A percentile compares a stretch with the other conserved stretches of the same genome.
These are phyloP conservation scores for Athetis lepigone DNA, from an alignment of 2,888 invertebrate genomes.

Conservation along the genomic window DNA sequence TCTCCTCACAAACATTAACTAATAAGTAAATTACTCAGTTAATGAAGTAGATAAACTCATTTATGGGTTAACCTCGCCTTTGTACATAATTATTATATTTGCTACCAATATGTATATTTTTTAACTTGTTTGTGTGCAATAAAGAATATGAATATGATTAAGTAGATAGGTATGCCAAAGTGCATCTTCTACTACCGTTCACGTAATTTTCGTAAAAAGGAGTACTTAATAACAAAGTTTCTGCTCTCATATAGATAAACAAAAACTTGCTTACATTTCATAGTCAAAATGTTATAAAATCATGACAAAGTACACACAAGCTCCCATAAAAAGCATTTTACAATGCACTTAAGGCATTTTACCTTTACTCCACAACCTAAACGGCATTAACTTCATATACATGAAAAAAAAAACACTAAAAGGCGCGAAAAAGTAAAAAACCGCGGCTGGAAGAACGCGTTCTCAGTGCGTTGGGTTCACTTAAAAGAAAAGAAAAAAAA, in stretches of 20 bases:
- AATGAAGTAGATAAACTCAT: too few species aligned
- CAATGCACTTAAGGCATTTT: slow-evolving; percentile 37
- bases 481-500: slow-evolving; percentile 72
- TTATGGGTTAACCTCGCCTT: too few species aligned
- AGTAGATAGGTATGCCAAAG: too few species aligned
- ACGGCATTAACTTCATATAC: slow-evolving; percentile 74
- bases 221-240: too few species aligned
- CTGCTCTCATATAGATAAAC: neutral
- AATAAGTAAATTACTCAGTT: too few species aligned
- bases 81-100: too few species aligned
- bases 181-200: too few species aligned
- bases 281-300: slow-evolving; percentile 2
- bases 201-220: too few species aligned
- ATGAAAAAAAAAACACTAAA: slow-evolving; percentile 70
- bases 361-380: slow-evolving; percentile 37
- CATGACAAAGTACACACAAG: neutral
- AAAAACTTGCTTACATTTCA: neutral
- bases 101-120: too few species aligned
- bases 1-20: too few species aligned
- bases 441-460: slow-evolving; percentile 78
- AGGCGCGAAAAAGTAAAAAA: slow-evolving; percentile 69
- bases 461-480: slow-evolving; percentile 71
- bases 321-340: slow-evolving; percentile 14
- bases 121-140: too few species aligned
- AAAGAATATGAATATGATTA: too few species aligned